Conservation (phyloP, 2,797 vertebrate genomes). For the Pagetopsis macropterus region DNA sequence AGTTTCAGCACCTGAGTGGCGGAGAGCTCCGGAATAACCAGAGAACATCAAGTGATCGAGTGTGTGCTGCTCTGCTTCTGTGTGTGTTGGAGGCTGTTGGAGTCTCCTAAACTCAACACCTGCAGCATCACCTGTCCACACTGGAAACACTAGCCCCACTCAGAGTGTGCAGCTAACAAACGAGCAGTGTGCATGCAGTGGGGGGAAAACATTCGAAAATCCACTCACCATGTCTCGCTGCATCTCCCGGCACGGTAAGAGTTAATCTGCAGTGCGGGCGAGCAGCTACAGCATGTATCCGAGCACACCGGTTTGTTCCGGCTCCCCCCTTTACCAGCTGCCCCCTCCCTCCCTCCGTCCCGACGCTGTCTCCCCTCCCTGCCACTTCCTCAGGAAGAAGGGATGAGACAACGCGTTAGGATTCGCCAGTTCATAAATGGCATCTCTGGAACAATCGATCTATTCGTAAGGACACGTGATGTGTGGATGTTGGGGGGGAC, state of each 20-base stretch:
- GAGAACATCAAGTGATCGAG: slow-evolving; percentile 24
- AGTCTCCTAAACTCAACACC: slow-evolving; percentile 45
- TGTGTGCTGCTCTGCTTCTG: slow-evolving; percentile 11
- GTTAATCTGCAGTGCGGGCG: slow-evolving; percentile 90
- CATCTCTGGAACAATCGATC: slow-evolving; percentile 1
- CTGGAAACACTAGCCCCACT: background rate
- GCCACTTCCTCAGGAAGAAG: slow-evolving; percentile 66
- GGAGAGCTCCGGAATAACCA: slow-evolving; percentile 63
- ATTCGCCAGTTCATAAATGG: slow-evolving; percentile 40
- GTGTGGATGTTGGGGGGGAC: background rate
- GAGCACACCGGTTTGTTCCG: slow-evolving; percentile 86
- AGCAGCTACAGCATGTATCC: slow-evolving; percentile 83
- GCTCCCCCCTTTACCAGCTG: slow-evolving; percentile 60
- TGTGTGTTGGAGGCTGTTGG: slow-evolving; percentile 17
- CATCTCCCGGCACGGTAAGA: slow-evolving; percentile 72
- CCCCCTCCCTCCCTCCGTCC: slow-evolving; percentile 46
- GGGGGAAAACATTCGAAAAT: slow-evolving; percentile 17
- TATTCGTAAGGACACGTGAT: background rate
- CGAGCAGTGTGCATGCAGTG: background rate
- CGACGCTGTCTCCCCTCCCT: slow-evolving; percentile 43
- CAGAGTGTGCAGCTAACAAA: background rate
- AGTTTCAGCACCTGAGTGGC: slow-evolving; percentile 69
- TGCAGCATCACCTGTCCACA: slow-evolving; percentile 56
- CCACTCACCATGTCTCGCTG: slow-evolving; percentile 76
- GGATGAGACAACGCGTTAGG: slow-evolving; percentile 65